Percentiles rank a stretch among this genome's conserved stretches.
These are phyloP conservation scores for Acrocephalus kingi DNA, from an alignment of 2,113 vertebrate species.

Conservation along the genomic window DNA sequence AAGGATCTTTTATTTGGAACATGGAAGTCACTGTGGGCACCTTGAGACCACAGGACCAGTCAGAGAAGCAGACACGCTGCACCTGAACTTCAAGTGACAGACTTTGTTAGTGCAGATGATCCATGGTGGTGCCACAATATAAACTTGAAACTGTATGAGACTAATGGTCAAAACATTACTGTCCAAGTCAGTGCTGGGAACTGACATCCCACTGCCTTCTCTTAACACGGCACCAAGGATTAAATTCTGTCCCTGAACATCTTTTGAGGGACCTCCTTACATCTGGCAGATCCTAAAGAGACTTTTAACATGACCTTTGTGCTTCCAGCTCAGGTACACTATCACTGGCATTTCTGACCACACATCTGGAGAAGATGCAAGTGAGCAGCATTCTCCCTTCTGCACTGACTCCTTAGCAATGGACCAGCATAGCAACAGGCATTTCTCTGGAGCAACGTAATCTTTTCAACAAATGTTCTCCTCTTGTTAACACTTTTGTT, in stretches of 20 bases:
- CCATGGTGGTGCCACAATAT: neutral
- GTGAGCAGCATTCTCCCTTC: accelerated
- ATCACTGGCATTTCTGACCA: neutral
- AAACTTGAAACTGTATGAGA: neutral
- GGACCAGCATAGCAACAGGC: neutral
- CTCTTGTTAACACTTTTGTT: neutral
- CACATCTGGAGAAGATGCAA: neutral
- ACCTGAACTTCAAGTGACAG: neutral
- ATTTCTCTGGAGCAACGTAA: neutral
- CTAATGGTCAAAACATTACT: neutral
- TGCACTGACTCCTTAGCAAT: neutral
- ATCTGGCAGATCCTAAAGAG: neutral
- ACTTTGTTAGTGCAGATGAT: neutral
- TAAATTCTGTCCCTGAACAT: neutral
- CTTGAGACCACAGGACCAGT: neutral
- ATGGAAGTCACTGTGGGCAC: neutral
- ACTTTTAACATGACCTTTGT: neutral
- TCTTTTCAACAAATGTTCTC: neutral
- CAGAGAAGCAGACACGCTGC: accelerated
- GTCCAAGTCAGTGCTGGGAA: neutral
- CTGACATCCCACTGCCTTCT: neutral
- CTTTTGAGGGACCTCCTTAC: neutral
- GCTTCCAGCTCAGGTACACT: neutral
- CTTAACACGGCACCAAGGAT: neutral
- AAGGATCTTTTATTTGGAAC: neutral